Evolutionary conservation across 2,888 invertebrate genomes (phyloP).

Genomic region (Coenonympha glycerion): DNA sequence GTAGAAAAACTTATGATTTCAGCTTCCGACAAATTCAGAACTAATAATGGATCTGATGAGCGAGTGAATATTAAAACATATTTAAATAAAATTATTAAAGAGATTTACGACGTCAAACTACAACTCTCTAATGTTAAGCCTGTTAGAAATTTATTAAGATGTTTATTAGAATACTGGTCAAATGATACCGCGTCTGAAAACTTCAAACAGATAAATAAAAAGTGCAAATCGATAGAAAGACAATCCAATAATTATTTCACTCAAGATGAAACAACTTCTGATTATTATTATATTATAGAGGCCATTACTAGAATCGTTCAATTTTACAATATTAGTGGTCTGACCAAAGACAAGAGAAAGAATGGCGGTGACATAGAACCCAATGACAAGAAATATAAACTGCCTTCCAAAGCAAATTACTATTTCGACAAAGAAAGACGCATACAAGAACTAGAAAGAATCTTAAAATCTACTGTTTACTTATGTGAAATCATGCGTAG

Average conservation of each 20-base stretch:
- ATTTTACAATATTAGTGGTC: conserved; percentile 37
- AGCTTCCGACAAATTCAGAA: conserved; percentile 39
- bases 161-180: conserved; percentile 57
- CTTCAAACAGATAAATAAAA: conserved; percentile 37
- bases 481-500: conserved; percentile 43
- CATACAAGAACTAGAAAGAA: conserved; percentile 54
- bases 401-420: conserved; percentile 29
- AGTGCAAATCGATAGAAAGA: conserved; percentile 41
- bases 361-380: conserved; percentile 16
- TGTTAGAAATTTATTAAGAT: conserved; percentile 50
- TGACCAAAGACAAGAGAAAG: conserved; percentile 24
- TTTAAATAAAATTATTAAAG: conserved; percentile 48
- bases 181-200: conserved; percentile 40
- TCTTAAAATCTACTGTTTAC: conserved; percentile 60
- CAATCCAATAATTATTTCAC: conserved; percentile 48
- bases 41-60: conserved; percentile 13
- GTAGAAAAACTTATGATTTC: conserved; percentile 49
- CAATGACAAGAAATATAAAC: conserved; percentile 20
- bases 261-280: conserved; percentile 49
- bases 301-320: conserved; percentile 47
- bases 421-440: conserved; percentile 52
- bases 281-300: conserved; percentile 33
- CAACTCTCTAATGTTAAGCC: conserved; percentile 41
- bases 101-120: conserved; percentile 46
- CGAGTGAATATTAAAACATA: conserved; percentile 35